phyloP scores from a whole-genome alignment of 2,888 invertebrate species.

The Pollenia labialis region DNA sequence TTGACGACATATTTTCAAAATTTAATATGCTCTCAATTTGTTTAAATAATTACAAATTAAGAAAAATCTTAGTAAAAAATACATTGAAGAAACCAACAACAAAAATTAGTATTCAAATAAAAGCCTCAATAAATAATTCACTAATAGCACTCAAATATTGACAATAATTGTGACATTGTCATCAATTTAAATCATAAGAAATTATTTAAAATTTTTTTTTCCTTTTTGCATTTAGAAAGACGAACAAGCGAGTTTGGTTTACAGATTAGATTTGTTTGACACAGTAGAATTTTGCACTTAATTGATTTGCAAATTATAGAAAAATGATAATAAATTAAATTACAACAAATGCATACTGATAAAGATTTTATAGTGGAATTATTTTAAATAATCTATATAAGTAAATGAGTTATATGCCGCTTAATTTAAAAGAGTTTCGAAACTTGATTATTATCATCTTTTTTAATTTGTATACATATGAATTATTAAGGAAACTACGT shows the following conservation, averaged over 20 bases:
- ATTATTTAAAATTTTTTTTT: background rate
- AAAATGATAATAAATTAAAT: background rate
- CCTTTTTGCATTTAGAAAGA: background rate
- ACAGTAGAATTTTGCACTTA: conserved; percentile 12
- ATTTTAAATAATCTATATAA: background rate
- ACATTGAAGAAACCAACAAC: no score
- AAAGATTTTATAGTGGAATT: conserved; percentile 17
- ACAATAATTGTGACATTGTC: conserved; percentile 42
- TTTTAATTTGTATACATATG: conserved; percentile 1
- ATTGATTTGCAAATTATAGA: background rate
- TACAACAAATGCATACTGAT: background rate
- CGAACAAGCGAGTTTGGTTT: background rate
- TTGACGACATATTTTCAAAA: no score
- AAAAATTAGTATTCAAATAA: no score
- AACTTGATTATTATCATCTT: background rate
- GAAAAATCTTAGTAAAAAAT: no score
- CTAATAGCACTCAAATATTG: conserved; percentile 8
- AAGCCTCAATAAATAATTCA: conserved; percentile 12
- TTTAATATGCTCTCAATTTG: no score
- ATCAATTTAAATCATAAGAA: conserved; percentile 18
- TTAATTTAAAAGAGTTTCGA: conserved; percentile 11
- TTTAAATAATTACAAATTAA: no score
- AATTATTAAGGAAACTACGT: background rate
- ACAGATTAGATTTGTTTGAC: background rate
- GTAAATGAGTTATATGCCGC: conserved; percentile 23